A percentile compares a stretch with the other conserved stretches of the same genome.
These are phyloP conservation scores for Neodiprion lecontei DNA, from an alignment of 1,140 invertebrate species.

Conservation along the genomic window DNA sequence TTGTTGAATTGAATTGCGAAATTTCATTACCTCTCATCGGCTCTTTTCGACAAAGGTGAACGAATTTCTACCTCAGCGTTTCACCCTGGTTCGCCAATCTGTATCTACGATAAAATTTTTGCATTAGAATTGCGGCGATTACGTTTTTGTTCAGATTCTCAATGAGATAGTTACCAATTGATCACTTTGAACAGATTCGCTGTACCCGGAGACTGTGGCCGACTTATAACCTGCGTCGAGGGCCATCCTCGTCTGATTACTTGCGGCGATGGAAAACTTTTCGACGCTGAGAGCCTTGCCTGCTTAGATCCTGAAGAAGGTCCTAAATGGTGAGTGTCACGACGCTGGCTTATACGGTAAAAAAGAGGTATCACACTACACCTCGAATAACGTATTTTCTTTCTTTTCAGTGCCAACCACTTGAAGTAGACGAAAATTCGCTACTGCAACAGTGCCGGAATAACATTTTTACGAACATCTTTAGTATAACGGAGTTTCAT, in stretches of 20 bases:
- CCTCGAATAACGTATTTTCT: background rate
- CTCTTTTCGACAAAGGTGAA: background rate
- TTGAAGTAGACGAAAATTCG: constrained; percentile 8
- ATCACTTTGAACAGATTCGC: constrained; percentile 67
- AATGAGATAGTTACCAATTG: no score
- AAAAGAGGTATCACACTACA: no score
- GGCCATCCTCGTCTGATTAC: constrained; percentile 83
- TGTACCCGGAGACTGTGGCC: constrained; percentile 81
- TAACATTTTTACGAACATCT: background rate
- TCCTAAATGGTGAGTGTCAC: constrained; percentile 64
- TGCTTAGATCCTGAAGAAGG: constrained; percentile 84
- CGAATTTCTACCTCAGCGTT: background rate
- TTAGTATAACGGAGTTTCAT: no score
- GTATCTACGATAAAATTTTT: no score
- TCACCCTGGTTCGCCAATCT: background rate
- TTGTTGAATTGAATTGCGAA: no score
- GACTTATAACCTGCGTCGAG: constrained; percentile 88
- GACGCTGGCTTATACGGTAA: background rate
- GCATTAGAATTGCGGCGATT: no score
- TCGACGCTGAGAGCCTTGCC: constrained; percentile 81
- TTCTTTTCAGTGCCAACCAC: constrained; percentile 36
- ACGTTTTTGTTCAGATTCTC: no score
- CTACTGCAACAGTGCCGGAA: background rate
- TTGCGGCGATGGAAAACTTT: constrained; percentile 85
- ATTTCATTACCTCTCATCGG: background rate